A percentile compares a stretch with the other conserved stretches of the same genome.
phyloP scores from a whole-genome alignment of 2,113 vertebrate genomes.

The Cyprinodon brontotheroides region DNA sequence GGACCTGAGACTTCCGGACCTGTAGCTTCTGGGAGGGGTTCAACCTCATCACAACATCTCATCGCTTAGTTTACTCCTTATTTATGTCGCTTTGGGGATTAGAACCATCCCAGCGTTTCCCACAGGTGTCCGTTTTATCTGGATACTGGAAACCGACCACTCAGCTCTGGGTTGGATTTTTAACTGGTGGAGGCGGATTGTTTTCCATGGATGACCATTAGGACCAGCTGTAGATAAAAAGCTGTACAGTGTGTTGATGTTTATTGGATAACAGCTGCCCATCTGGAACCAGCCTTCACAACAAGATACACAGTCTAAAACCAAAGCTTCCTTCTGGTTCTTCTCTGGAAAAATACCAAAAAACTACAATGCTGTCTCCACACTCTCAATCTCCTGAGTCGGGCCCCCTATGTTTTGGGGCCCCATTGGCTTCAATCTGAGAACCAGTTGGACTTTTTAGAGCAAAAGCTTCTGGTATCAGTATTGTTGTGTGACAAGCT shows the following conservation, averaged over 20 bases:
- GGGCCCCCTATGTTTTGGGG: constrained; percentile 30
- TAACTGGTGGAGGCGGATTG: constrained; percentile 34
- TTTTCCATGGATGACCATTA: constrained; percentile 39
- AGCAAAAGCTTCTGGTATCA: constrained; percentile 53
- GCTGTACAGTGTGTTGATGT: constrained; percentile 65
- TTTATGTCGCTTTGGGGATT: constrained; percentile 47
- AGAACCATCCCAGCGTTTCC: background rate
- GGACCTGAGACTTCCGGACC: constrained; percentile 36
- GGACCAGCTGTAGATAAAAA: constrained; percentile 65
- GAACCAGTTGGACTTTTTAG: constrained; percentile 56
- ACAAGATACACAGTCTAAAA: constrained; percentile 47
- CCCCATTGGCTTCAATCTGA: constrained; percentile 47
- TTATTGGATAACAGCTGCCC: constrained; percentile 43
- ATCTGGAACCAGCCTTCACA: constrained; percentile 38
- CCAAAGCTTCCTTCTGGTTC: constrained; percentile 50
- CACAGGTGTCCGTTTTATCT: background rate
- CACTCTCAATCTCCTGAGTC: constrained; percentile 29
- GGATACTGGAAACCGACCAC: constrained; percentile 25
- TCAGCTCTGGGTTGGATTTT: constrained; percentile 30
- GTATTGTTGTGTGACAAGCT: constrained; percentile 73
- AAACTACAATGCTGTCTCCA: background rate
- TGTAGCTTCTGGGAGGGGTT: constrained; percentile 13
- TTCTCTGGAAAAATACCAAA: constrained; percentile 24
- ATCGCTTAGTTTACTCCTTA: constrained; percentile 29
- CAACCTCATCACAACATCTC: background rate